A percentile compares a stretch with the other conserved stretches of the same genome.
Conservation (phyloP, 2,113 vertebrate genomes). For the Pogonocichla stellata region DNA sequence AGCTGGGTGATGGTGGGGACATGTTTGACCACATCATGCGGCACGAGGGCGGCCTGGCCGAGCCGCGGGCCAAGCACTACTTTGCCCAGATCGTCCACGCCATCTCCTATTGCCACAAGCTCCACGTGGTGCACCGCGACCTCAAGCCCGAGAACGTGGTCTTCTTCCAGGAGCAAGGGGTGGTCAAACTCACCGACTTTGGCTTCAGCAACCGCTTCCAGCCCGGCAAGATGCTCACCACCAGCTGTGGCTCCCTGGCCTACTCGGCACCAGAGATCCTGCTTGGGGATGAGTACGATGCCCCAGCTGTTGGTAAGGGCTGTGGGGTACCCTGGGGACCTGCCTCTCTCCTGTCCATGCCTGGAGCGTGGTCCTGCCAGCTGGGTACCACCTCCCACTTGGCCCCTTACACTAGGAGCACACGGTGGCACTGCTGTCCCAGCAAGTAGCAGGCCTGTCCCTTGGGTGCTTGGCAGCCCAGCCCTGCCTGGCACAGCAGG, state of each 20-base stretch:
- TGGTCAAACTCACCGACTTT: conserved; percentile 88
- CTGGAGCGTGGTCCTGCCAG: neutral
- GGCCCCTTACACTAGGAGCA: neutral
- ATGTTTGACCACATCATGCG: conserved; percentile 89
- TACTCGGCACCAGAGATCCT: conserved; percentile 89
- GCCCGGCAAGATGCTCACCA: conserved; percentile 86
- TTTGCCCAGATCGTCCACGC: conserved; percentile 87
- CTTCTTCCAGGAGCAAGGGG: conserved; percentile 85
- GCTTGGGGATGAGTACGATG: conserved; percentile 86
- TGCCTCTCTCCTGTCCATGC: neutral
- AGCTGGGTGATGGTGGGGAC: conserved; percentile 87
- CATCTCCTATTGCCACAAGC: conserved; percentile 87
- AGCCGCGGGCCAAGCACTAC: conserved; percentile 81
- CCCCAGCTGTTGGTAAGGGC: conserved; percentile 85
- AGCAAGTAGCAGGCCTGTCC: neutral
- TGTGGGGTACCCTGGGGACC: neutral
- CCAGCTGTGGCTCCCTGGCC: conserved; percentile 87
- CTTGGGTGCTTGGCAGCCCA: neutral
- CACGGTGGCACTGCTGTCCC: neutral
- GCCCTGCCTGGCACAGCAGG: neutral
- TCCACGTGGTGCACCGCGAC: conserved; percentile 88
- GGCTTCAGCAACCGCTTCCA: conserved; percentile 90
- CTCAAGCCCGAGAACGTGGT: conserved; percentile 91
- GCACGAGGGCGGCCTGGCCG: conserved; percentile 82
- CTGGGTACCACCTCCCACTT: fast-evolving